Evolutionary conservation across 2,888 invertebrate genomes (phyloP).

Genomic region (Sinodicranocentrus sp.): DNA sequence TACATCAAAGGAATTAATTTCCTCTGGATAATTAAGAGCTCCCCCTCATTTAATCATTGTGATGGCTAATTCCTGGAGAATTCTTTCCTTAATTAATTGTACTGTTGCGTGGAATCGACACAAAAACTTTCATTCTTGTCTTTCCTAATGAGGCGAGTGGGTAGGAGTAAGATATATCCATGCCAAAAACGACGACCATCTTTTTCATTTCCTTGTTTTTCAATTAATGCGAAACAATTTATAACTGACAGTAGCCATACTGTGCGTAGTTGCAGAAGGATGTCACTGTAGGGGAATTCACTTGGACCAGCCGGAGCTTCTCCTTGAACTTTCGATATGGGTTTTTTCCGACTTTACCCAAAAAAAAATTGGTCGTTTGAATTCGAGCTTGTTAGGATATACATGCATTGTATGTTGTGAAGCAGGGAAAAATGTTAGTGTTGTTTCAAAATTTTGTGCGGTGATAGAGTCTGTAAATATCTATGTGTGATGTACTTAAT

Average conservation of each 20-base stretch:
- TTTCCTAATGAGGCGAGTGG: conserved; percentile 8
- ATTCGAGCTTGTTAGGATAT: too few relatives aligned
- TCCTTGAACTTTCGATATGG: background rate
- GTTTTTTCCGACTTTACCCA: background rate
- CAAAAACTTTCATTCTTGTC: conserved; percentile 8
- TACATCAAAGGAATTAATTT: conserved; percentile 63
- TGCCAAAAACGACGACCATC: background rate
- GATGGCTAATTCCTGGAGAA: conserved; percentile 60
- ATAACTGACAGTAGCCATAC: conserved; percentile 13
- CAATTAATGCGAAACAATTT: conserved; percentile 40
- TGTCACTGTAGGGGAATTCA: too few relatives aligned
- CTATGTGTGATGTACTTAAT: too few relatives aligned
- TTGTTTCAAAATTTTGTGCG: too few relatives aligned
- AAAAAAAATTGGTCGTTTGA: background rate
- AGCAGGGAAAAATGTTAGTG: too few relatives aligned
- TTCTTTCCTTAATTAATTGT: conserved; percentile 56
- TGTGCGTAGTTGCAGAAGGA: too few relatives aligned
- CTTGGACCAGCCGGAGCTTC: background rate
- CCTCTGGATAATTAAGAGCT: conserved; percentile 54
- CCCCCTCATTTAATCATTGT: conserved; percentile 53
- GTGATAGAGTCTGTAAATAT: too few relatives aligned
- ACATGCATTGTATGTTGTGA: too few relatives aligned
- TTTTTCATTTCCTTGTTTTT: conserved; percentile 41
- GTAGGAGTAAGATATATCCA: background rate
- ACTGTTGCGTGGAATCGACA: conserved; percentile 37